A percentile compares a stretch with the other conserved stretches of the same genome.
These are phyloP conservation scores for Perdita meconis DNA, from an alignment of 2,888 invertebrate genomes.

Conservation along the genomic window DNA sequence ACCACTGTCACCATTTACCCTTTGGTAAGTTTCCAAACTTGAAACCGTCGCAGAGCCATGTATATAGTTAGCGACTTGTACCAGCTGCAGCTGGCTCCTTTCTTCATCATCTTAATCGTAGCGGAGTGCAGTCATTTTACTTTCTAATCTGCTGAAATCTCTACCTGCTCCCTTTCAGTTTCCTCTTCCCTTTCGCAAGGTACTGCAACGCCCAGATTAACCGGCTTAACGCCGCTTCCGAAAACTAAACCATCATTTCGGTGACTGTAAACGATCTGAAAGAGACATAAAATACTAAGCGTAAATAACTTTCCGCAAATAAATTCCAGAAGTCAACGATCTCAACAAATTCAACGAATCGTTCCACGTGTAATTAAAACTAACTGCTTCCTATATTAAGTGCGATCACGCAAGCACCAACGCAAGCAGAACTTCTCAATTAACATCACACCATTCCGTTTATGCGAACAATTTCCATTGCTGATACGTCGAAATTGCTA, in stretches of 20 bases:
- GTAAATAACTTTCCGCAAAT: no score
- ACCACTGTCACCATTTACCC: conserved; percentile 65
- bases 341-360: no score
- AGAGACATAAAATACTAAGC: no score
- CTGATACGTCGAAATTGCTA: conserved; percentile 43
- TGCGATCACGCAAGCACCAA: background rate
- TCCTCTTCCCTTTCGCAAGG: background rate
- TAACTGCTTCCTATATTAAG: no score
- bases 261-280: no score
- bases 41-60: conserved; percentile 67
- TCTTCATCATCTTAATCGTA: conserved; percentile 52
- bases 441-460: conserved; percentile 1
- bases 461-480: conserved; percentile 45
- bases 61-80: conserved; percentile 41
- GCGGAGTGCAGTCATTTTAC: conserved; percentile 48
- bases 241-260: no score
- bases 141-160: conserved; percentile 66
- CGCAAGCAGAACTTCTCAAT: background rate
- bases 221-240: no score
- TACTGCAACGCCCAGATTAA: no score
- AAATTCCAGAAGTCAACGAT: no score
- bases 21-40: conserved; percentile 74
- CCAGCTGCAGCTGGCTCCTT: conserved; percentile 4
- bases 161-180: background rate
- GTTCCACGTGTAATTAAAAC: no score